Conservation (phyloP, 2,888 invertebrate genomes). For the Oegoconia quadripuncta region DNA sequence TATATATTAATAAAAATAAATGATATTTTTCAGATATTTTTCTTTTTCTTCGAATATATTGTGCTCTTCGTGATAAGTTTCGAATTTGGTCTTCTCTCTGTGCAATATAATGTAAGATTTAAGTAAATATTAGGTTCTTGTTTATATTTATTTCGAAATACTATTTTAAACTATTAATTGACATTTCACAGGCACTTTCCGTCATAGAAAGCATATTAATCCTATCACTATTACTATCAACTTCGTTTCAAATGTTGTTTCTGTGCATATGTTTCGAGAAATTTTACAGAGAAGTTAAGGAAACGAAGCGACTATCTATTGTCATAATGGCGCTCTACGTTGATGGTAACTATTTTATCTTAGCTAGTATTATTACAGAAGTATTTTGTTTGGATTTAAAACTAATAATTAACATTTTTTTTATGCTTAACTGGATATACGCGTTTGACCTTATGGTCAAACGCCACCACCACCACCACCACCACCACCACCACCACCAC, state of each 20-base stretch:
- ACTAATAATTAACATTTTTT: too few relatives aligned
- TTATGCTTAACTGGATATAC: too few relatives aligned
- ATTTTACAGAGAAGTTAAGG: slow-evolving; percentile 43
- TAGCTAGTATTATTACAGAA: too few relatives aligned
- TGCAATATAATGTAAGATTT: slow-evolving; percentile 41
- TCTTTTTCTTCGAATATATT: slow-evolving; percentile 41
- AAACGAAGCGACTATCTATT: slow-evolving; percentile 45
- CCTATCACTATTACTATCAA: background rate
- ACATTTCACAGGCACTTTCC: background rate
- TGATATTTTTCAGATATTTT: slow-evolving; percentile 34
- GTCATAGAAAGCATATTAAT: background rate
- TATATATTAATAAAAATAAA: slow-evolving; percentile 40
- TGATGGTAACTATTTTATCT: slow-evolving; percentile 40
- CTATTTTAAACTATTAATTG: background rate
- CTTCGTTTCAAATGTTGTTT: slow-evolving; percentile 12
- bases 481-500: too few relatives aligned
- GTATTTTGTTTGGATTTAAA: too few relatives aligned
- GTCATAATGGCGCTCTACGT: slow-evolving; percentile 40
- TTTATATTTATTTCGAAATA: background rate
- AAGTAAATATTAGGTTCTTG: background rate
- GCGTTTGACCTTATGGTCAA: too few relatives aligned
- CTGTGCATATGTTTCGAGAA: slow-evolving; percentile 41
- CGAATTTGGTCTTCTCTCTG: slow-evolving; percentile 33
- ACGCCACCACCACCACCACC: too few relatives aligned
- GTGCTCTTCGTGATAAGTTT: slow-evolving; percentile 33